A percentile compares a stretch with the other conserved stretches of the same genome.
Conservation (phyloP, 35 echinoderm and acorn worm species). For the Ptychodera flava region DNA sequence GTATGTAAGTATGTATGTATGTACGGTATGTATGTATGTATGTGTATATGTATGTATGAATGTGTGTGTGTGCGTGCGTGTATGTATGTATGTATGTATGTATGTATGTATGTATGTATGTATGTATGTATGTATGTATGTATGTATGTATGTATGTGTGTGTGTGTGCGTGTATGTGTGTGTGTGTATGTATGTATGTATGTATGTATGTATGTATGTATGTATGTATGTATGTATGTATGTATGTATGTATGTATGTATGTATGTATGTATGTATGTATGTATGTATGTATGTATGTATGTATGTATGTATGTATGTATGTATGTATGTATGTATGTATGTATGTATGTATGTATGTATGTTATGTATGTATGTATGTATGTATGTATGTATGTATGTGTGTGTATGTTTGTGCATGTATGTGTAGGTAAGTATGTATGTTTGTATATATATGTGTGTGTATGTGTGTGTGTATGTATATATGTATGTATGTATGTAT, state of each 20-base stretch:
- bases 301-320: slow-evolving; percentile 2
- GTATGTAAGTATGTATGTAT: background rate
- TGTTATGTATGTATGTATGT: background rate
- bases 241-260: background rate
- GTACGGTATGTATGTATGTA: background rate
- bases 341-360: background rate
- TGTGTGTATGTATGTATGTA: background rate
- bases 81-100: slow-evolving; percentile 2
- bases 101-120: background rate
- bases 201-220: background rate
- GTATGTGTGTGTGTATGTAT: background rate
- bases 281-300: background rate
- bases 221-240: background rate
- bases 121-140: background rate
- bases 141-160: background rate
- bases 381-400: slow-evolving; percentile 2
- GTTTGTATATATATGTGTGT: background rate
- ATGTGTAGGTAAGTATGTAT: background rate
- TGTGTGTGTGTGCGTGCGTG: background rate
- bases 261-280: background rate
- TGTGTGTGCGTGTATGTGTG: background rate
- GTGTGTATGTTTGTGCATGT: background rate
- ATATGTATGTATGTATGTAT: background rate
- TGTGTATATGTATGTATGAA: background rate
- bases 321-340: slow-evolving; percentile 2